Evolutionary conservation across 1,140 invertebrate genomes (phyloP).

Genomic region (Trissolcus basalis): DNA sequence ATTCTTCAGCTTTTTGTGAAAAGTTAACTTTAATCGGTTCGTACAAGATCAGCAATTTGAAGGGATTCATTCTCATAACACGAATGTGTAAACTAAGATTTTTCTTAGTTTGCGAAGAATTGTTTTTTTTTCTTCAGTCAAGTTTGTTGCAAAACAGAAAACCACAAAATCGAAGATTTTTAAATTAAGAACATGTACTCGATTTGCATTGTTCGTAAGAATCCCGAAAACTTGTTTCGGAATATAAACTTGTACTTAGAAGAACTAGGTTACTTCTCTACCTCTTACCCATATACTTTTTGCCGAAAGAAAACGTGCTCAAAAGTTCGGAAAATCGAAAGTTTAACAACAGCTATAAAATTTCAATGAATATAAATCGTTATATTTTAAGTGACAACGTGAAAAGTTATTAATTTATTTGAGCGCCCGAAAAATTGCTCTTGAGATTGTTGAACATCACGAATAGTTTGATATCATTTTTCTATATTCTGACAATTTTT

Average conservation of each 20-base stretch:
- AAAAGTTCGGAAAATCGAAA: neutral
- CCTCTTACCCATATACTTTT: neutral
- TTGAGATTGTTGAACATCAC: neutral
- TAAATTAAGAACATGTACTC: slow-evolving; percentile 1
- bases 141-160: neutral
- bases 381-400: neutral
- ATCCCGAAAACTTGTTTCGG: slow-evolving; percentile 3
- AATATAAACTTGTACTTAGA: slow-evolving; percentile 3
- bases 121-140: too few relatives aligned
- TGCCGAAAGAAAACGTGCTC: neutral
- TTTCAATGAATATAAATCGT: slow-evolving; percentile 1
- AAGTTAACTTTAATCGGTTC: too few relatives aligned
- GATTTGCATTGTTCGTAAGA: neutral
- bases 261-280: neutral
- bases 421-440: neutral
- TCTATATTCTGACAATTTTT: neutral
- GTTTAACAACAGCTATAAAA: slow-evolving; percentile 1
- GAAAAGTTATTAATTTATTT: neutral
- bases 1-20: too few relatives aligned
- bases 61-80: too few relatives aligned
- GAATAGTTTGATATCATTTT: neutral
- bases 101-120: too few relatives aligned
- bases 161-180: neutral
- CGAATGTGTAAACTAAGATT: too few relatives aligned
- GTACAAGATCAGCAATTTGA: too few relatives aligned